phyloP scores from a whole-genome alignment of 2,888 invertebrate species.

The Dendrolimus pini region DNA sequence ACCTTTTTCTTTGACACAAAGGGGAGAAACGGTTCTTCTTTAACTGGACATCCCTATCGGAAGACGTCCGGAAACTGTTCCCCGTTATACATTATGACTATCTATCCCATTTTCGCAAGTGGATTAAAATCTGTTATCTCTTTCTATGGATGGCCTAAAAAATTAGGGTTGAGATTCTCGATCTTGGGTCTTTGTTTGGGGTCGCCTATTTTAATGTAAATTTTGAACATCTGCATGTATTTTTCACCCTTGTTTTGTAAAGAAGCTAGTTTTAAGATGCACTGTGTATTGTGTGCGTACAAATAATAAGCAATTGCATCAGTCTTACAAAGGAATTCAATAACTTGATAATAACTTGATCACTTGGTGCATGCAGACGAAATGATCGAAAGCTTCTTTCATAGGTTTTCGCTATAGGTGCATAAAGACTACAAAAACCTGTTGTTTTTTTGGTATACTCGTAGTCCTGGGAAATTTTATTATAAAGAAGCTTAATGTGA shows the following conservation, averaged over 20 bases:
- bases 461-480: no score
- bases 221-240: background rate
- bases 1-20: constrained; percentile 14
- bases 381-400: no score
- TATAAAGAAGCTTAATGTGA: no score
- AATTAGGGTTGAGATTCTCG: background rate
- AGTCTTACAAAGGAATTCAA: background rate
- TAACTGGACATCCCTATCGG: constrained; percentile 37
- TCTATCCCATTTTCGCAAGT: constrained; percentile 30
- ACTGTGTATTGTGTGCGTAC: background rate
- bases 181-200: constrained; percentile 2
- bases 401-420: no score
- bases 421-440: no score
- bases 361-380: no score
- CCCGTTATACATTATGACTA: constrained; percentile 42
- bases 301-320: background rate
- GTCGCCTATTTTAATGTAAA: background rate
- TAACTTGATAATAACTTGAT: no score
- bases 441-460: no score
- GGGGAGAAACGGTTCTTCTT: constrained; percentile 40
- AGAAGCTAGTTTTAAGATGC: background rate
- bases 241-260: background rate
- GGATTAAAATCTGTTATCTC: constrained; percentile 21
- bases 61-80: constrained; percentile 56
- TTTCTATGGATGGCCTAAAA: constrained; percentile 19